These are phyloP conservation scores for Smutsia gigantea DNA, from an alignment of 2,797 vertebrate genomes.

Conservation along the genomic window DNA sequence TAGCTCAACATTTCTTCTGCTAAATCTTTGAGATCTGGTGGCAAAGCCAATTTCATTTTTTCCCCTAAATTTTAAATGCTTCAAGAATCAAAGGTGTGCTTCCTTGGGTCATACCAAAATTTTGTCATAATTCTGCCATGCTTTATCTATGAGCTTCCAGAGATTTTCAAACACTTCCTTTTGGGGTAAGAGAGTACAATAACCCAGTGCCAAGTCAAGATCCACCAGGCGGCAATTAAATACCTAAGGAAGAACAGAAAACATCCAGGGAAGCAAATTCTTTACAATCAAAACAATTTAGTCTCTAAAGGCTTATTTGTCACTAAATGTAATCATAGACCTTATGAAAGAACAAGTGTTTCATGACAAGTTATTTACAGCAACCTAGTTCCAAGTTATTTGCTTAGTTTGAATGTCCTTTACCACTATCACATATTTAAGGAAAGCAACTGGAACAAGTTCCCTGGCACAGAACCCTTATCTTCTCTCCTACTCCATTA, in stretches of 20 bases:
- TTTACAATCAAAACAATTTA: background rate
- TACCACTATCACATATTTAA: background rate
- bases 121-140: conserved; percentile 97
- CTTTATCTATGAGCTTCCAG: conserved; percentile 95
- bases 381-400: background rate
- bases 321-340: background rate
- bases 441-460: background rate
- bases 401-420: background rate
- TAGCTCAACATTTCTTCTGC: background rate
- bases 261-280: background rate
- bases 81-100: background rate
- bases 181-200: conserved; percentile 93
- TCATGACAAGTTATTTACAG: background rate
- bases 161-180: conserved; percentile 91
- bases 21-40: background rate
- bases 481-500: background rate
- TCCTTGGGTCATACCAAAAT: conserved; percentile 89
- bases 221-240: conserved; percentile 96
- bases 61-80: background rate
- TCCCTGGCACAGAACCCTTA: background rate
- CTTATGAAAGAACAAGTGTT: background rate
- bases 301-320: background rate
- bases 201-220: conserved; percentile 92
- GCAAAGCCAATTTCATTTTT: background rate
- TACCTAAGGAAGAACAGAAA: conserved; percentile 86